phyloP scores from a whole-genome alignment of 1,140 invertebrate genomes.

The Sitophilus oryzae region DNA sequence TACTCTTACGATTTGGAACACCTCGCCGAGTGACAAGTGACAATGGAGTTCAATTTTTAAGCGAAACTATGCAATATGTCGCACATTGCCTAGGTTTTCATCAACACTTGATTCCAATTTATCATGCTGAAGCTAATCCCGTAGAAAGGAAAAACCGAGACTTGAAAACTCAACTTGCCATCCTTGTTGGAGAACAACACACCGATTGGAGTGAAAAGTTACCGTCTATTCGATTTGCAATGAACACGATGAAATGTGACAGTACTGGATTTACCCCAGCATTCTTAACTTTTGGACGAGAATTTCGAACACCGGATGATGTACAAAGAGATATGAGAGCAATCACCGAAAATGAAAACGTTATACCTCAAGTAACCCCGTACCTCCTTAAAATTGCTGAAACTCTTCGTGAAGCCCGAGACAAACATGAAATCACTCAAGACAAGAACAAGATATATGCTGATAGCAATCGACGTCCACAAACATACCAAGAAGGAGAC shows the following conservation, averaged over 20 bases:
- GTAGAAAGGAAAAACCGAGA: constrained; percentile 43
- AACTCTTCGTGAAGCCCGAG: not conserved
- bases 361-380: constrained; percentile 17
- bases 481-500: constrained; percentile 2
- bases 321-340: constrained; percentile 26
- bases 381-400: constrained; percentile 3
- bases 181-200: constrained; percentile 36
- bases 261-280: constrained; percentile 7
- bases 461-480: not conserved
- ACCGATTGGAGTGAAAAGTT: constrained; percentile 38
- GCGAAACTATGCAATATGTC: constrained; percentile 38
- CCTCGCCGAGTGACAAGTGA: constrained; percentile 23
- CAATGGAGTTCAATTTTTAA: constrained; percentile 26
- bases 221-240: too few species aligned
- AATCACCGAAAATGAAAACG: constrained; percentile 9
- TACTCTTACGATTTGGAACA: constrained; percentile 20
- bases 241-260: constrained; percentile 40
- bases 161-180: constrained; percentile 41
- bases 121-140: constrained; percentile 42
- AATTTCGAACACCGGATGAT: constrained; percentile 33
- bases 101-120: too few species aligned
- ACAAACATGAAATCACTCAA: constrained; percentile 5
- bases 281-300: constrained; percentile 41
- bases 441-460: constrained; percentile 1
- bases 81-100: constrained; percentile 32